Percentiles rank a stretch among this genome's conserved stretches.
Evolutionary conservation across 2,113 vertebrate species (phyloP).

Genomic region (Nothobranchius furzeri): DNA sequence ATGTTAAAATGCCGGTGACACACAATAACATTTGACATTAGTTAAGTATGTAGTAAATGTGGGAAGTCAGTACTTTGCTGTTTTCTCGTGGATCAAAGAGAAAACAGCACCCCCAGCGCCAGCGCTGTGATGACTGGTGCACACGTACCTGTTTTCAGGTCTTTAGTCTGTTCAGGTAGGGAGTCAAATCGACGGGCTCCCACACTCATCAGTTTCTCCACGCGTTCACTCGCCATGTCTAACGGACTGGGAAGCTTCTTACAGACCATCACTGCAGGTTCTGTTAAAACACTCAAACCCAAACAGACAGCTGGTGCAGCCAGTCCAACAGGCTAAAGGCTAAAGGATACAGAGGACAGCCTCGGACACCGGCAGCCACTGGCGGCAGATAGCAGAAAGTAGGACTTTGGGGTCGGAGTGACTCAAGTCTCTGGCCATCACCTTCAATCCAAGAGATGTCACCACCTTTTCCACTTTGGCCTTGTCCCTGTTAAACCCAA

Average conservation of each 20-base stretch:
- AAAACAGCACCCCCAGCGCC: no score
- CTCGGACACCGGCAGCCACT: slow-evolving; percentile 93
- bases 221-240: slow-evolving; percentile 86
- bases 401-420: slow-evolving; percentile 94
- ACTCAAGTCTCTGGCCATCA: slow-evolving; percentile 85
- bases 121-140: not conserved
- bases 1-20: no score
- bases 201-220: slow-evolving; percentile 90
- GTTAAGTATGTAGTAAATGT: no score
- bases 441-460: slow-evolving; percentile 86
- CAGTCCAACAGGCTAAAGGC: not conserved
- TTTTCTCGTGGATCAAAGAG: no score
- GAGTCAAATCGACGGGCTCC: slow-evolving; percentile 86
- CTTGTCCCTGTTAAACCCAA: slow-evolving; percentile 82
- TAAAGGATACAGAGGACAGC: slow-evolving; percentile 92
- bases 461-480: slow-evolving; percentile 95
- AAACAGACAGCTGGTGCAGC: not conserved
- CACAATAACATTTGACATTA: no score
- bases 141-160: slow-evolving; percentile 85
- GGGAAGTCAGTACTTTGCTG: no score
- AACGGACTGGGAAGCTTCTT: slow-evolving; percentile 91
- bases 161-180: slow-evolving; percentile 85
- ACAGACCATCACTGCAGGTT: slow-evolving; percentile 89
- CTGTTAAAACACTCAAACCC: slow-evolving; percentile 20
- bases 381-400: slow-evolving; percentile 91